Percentiles rank a stretch among this genome's conserved stretches.
Evolutionary conservation across 2,113 vertebrate genomes (phyloP).

Genomic region (Capricornis sumatraensis): DNA sequence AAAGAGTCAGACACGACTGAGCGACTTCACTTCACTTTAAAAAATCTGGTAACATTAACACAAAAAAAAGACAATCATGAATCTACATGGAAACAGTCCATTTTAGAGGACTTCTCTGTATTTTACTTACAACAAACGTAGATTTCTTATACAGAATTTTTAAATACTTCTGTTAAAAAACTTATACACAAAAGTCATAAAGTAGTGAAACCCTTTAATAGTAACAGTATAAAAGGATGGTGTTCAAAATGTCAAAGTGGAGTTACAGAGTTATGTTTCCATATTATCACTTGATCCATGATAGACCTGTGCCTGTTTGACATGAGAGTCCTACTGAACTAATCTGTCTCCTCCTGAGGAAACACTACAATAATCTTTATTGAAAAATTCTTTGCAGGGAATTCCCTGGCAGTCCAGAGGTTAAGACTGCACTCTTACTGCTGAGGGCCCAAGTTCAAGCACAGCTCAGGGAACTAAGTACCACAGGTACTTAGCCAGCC

Average conservation of each 20-base stretch:
- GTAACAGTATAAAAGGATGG: background rate
- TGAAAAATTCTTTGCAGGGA: background rate
- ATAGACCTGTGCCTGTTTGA: background rate
- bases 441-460: background rate
- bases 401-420: background rate
- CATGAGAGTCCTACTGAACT: background rate
- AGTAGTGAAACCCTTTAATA: background rate
- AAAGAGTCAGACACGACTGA: no score
- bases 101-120: background rate
- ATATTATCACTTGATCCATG: background rate
- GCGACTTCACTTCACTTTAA: background rate
- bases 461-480: background rate
- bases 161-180: background rate
- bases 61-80: background rate
- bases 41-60: conserved; percentile 9
- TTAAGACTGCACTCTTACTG: background rate
- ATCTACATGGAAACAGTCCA: background rate
- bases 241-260: background rate
- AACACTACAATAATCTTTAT: background rate
- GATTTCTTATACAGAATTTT: background rate
- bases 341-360: background rate
- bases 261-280: background rate
- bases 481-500: background rate
- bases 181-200: background rate
- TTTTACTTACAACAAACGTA: background rate